phyloP scores from a whole-genome alignment of 2,888 invertebrate genomes.

The Apantesis nais region DNA sequence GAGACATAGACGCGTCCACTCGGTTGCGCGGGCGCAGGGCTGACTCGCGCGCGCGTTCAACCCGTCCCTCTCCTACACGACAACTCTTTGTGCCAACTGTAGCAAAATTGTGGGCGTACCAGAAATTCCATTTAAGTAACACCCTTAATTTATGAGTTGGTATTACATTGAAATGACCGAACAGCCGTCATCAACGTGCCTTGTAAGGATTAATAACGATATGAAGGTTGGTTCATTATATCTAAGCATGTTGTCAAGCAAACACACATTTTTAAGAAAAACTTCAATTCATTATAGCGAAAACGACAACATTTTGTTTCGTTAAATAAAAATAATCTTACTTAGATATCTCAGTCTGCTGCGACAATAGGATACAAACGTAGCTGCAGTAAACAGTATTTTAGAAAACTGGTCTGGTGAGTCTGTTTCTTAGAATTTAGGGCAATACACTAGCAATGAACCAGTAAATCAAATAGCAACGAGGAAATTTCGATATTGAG shows the following conservation, averaged over 20 bases:
- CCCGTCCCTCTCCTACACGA: constrained; percentile 68
- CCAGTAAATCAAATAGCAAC: constrained; percentile 58
- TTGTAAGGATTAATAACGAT: constrained; percentile 23
- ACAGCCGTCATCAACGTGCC: constrained; percentile 21
- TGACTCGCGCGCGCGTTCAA: constrained; percentile 64
- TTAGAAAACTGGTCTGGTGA: constrained; percentile 64
- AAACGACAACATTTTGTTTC: not conserved
- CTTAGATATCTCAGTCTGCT: not conserved
- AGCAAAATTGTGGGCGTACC: constrained; percentile 73
- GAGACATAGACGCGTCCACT: constrained; percentile 64
- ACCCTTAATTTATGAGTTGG: constrained; percentile 57
- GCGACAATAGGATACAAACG: constrained; percentile 23
- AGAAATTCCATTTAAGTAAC: constrained; percentile 76
- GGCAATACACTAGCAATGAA: constrained; percentile 58
- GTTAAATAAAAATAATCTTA: not conserved
- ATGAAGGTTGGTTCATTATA: constrained; percentile 27
- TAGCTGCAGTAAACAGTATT: constrained; percentile 31
- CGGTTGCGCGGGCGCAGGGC: constrained; percentile 75
- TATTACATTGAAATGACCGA: constrained; percentile 23
- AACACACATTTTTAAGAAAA: not conserved
- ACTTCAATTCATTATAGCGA: not conserved
- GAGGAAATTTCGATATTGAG: constrained; percentile 48
- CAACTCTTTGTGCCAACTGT: constrained; percentile 64
- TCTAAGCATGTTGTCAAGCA: not conserved
- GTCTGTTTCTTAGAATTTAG: constrained; percentile 60